These are phyloP conservation scores for Corythornis cristatus DNA, from an alignment of 2,113 vertebrate genomes.

Conservation along the genomic window DNA sequence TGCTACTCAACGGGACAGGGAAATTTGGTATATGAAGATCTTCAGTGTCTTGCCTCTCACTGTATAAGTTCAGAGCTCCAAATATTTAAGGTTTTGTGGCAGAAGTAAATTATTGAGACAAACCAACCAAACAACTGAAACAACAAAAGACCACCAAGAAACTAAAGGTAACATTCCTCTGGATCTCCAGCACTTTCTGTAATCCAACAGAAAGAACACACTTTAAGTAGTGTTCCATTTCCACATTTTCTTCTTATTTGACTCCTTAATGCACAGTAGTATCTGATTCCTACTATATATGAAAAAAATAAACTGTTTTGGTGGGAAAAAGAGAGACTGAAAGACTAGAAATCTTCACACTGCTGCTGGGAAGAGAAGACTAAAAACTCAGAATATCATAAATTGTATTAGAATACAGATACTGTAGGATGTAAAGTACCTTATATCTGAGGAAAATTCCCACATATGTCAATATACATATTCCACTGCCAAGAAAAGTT, in stretches of 20 bases:
- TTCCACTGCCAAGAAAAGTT: neutral
- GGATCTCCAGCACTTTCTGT: neutral
- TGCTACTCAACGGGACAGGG: neutral
- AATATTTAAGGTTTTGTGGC: neutral
- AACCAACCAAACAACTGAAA: neutral
- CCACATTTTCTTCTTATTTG: constrained; percentile 19
- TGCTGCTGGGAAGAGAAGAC: neutral
- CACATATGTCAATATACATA: neutral
- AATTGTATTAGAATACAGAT: neutral
- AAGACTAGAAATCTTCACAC: neutral
- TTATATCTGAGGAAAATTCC: neutral
- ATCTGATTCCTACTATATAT: neutral
- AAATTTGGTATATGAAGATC: neutral
- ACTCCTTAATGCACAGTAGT: neutral
- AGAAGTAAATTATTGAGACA: neutral
- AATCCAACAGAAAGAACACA: neutral
- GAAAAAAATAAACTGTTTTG: constrained; percentile 29
- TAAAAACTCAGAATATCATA: neutral
- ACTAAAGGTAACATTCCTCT: neutral
- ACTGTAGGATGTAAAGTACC: neutral
- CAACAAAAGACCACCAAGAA: neutral
- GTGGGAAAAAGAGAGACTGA: neutral
- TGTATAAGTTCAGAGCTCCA: neutral
- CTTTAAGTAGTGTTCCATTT: neutral
- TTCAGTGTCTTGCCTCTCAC: neutral